These are phyloP conservation scores for Drosophila willistoni DNA, from an alignment of 1,140 invertebrate species.

Conservation along the genomic window DNA sequence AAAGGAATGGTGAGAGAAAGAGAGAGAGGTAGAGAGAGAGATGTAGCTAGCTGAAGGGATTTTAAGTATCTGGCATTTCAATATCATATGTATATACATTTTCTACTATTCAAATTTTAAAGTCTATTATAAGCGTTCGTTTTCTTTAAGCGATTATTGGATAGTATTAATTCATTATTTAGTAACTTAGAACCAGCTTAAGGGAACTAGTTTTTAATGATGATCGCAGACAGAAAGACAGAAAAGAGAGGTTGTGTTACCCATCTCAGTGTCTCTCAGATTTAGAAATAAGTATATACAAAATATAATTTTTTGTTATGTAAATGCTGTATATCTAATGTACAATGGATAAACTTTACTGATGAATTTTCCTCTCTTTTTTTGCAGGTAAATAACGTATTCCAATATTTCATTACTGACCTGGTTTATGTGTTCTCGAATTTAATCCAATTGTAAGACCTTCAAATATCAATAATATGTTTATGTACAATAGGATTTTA, in stretches of 20 bases:
- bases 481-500: conserved; percentile 3
- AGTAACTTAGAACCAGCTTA: too few species aligned
- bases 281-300: too few species aligned
- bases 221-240: too few species aligned
- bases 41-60: background rate
- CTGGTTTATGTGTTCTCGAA: conserved; percentile 1
- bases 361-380: conserved; percentile 1
- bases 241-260: too few species aligned
- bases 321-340: too few species aligned
- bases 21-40: background rate
- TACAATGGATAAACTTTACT: background rate
- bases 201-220: too few species aligned
- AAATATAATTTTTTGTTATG: too few species aligned
- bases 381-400: conserved; percentile 49
- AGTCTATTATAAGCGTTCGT: too few species aligned
- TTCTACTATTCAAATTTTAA: too few species aligned
- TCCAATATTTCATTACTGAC: conserved; percentile 3
- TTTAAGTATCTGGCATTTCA: background rate
- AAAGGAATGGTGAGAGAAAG: background rate
- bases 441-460: conserved; percentile 8
- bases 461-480: conserved; percentile 9
- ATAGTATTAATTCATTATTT: too few species aligned
- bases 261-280: too few species aligned
- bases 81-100: background rate
- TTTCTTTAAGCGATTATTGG: too few species aligned